phyloP scores from a whole-genome alignment of 2,888 invertebrate species.

The Andrena camellia region DNA sequence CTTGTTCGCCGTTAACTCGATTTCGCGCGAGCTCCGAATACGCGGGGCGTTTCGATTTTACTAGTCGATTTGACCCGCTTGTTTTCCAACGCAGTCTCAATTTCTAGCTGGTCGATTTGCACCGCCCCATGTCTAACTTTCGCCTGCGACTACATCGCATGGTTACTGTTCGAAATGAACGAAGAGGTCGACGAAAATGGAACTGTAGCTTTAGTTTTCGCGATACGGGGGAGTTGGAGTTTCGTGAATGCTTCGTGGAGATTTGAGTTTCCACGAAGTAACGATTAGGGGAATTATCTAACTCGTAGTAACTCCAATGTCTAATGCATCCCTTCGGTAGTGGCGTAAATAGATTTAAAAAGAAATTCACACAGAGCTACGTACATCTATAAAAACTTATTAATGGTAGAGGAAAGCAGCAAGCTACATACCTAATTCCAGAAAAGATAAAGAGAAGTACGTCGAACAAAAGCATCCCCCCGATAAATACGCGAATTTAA shows the following conservation, averaged over 20 bases:
- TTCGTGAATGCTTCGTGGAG: no score
- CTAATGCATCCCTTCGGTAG: no score
- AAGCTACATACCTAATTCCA: no score
- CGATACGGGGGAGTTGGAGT: neutral
- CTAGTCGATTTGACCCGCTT: conserved; percentile 29
- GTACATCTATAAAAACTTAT: no score
- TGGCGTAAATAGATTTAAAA: no score
- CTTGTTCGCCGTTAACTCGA: conserved; percentile 32
- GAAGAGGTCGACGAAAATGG: neutral
- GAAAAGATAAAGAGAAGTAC: no score
- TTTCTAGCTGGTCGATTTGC: conserved; percentile 16
- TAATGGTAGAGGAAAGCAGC: no score
- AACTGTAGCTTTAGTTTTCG: neutral
- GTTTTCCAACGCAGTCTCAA: conserved; percentile 16
- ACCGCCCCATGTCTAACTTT: conserved; percentile 16
- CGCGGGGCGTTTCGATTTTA: neutral
- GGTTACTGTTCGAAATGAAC: neutral
- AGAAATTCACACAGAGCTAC: no score
- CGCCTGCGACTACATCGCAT: neutral
- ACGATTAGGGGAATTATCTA: no score
- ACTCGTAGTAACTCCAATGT: no score
- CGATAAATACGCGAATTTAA: conserved; percentile 3
- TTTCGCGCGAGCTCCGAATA: conserved; percentile 18
- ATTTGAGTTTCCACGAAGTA: no score
- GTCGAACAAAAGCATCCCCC: neutral